Percentiles rank a stretch among this genome's conserved stretches.
Conservation (phyloP, 2,113 vertebrate genomes). For the Ameiurus melas region DNA sequence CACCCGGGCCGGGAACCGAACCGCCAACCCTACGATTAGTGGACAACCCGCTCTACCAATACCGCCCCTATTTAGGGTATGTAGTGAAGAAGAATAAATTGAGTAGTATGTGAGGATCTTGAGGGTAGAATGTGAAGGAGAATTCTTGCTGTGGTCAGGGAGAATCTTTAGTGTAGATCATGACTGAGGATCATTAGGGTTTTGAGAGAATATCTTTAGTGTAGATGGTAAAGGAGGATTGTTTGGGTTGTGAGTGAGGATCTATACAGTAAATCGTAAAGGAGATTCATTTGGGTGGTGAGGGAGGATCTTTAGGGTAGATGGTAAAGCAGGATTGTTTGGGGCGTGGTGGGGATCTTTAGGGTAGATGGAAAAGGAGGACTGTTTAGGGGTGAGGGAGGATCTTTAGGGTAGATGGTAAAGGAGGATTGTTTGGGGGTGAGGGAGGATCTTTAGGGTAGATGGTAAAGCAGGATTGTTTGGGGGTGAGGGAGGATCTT, state of each 20-base stretch:
- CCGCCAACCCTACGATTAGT: no score
- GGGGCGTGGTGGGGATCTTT: background rate
- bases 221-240: background rate
- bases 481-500: background rate
- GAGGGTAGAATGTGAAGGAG: no score
- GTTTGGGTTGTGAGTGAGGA: background rate
- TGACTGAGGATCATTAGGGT: no score
- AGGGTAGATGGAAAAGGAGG: background rate
- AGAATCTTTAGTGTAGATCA: no score
- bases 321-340: background rate
- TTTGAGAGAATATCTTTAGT: no score
- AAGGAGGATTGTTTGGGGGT: background rate
- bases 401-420: no score
- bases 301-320: background rate
- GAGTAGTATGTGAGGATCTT: background rate
- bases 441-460: background rate
- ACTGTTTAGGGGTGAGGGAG: background rate
- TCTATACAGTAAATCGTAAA: background rate
- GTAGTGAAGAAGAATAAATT: background rate
- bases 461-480: background rate
- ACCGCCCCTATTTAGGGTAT: no score
- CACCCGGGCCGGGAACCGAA: no score
- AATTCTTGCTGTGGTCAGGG: no score
- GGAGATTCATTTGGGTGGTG: background rate
- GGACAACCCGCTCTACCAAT: no score